Conservation (phyloP, 2,888 invertebrate genomes). For the Mythimna vitellina region DNA sequence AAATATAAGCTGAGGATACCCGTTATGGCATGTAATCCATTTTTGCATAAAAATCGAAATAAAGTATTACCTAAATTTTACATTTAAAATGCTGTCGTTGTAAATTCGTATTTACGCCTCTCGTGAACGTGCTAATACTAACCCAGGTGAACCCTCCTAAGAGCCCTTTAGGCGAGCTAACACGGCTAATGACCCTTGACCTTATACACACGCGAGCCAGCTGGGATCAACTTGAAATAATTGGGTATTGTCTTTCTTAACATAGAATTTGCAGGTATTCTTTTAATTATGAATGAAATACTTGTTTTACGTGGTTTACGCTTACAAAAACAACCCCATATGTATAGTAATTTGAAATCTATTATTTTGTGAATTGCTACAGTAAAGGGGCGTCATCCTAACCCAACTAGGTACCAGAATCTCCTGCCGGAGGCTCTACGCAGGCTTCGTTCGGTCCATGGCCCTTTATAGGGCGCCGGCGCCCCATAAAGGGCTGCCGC, state of each 20-base stretch:
- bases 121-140: constrained; percentile 10
- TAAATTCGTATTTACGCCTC: neutral
- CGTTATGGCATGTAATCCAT: neutral
- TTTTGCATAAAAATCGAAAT: neutral
- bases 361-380: neutral
- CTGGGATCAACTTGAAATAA: constrained; percentile 55
- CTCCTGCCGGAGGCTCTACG: too few relatives aligned
- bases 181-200: constrained; percentile 56
- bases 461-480: too few relatives aligned
- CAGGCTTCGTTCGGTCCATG: too few relatives aligned
- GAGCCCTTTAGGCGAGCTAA: constrained; percentile 17
- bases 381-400: neutral
- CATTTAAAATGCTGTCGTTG: neutral
- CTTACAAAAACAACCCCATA: neutral
- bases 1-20: neutral
- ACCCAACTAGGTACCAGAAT: neutral
- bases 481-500: too few relatives aligned
- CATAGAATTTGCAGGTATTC: neutral
- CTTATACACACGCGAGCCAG: constrained; percentile 51
- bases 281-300: constrained; percentile 9
- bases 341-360: neutral
- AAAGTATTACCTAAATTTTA: neutral
- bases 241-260: constrained; percentile 53
- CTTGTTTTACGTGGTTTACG: neutral
- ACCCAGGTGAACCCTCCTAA: constrained; percentile 14